Evolutionary conservation across 2,113 vertebrate species (phyloP), one percentile per base, ranked within the genome.

Genomic region (Anhinga anhinga): DNA sequence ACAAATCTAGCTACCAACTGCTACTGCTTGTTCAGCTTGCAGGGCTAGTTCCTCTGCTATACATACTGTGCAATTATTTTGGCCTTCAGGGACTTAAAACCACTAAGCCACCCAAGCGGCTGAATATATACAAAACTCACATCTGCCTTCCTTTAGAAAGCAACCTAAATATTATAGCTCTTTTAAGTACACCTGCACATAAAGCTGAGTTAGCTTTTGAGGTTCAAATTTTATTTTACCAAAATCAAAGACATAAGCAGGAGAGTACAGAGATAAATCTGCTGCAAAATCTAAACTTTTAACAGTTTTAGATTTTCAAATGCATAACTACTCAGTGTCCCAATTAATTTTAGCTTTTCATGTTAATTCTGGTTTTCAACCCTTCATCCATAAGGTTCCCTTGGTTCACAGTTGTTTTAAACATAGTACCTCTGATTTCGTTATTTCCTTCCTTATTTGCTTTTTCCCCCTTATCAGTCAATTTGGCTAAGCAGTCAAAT

Each of bases 51-150:
- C 86, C 74, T 78, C 63, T 36, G 11, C 62, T 55, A 53, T 5
- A 49, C 45, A 13, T 3, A 61, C 30, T 21, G 3, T 63, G 63
- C 45, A 96, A 87, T 93, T 87, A 95, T 69, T 91, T 81, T 62
- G 72, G 88, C 72, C 93, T 76, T 95, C 72, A 69, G 70, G 95
- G 67, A 79, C 72, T 55, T 52, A 27, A 97, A 97, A 97, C 89
- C 92, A 83, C 94, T 49, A 79, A 97, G 63, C 91, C 96, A 95
- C 97, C 93, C 93, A 97, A 95, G 74, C 58, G 52, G 97, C 25
- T 92, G 82, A 95, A 71, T 14, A 59, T 7, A 38, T 32, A 27
- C 53, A 94, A 85, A 70, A 42, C 82, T 90, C 96, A 80, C 96
- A 95, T 96, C 91, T 96, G 95, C 72, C 95, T 83, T 69, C 71